Base-by-base conservation (phyloP, 1,140 invertebrate genomes). In the Solenopsis fugax region DNA sequence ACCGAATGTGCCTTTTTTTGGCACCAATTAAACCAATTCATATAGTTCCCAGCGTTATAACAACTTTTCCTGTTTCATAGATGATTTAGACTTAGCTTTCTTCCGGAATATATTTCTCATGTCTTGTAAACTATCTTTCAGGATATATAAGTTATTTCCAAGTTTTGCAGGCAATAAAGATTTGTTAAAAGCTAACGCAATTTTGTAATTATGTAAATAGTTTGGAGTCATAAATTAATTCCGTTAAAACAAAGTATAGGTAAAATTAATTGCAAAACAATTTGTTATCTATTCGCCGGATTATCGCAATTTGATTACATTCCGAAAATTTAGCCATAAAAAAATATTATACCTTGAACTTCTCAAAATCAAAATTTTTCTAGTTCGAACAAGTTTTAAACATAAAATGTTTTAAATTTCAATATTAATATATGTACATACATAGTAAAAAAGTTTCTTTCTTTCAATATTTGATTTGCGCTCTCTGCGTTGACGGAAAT, bases 211-310 rank as follows among this genome's bases (percentile, higher is more conserved):
- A 12, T 29, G 50, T 29, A 34, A 56, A 41, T 56, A 45, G 9
- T 18, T 10, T 21, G 10, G 10, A 29, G 34, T n/a, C 34, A 37
- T 13, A n/a, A 56, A 45, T 82, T 21, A 48, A 67, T 5, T 52
- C 16, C 18, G 12, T 45, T 45, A 37, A 56, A 9, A 41, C 6
- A 54, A 71, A 24, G 37, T 24, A n/a, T 7, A n/a, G n/a, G 29
- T 62, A 37, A 45, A 37, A 77, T 77, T n/a, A 65, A 78, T 7
- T 45, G 58, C 41, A 50, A 67, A 67, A 37, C 29, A 48, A 65
- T 80, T 34, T 13, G 18, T 67, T 56, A 56, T 56, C 34, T 71
- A 16, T n/a, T 45, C 6, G 2, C 10, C 18, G 34, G n/a, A 6
- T 16, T 21, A 50, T 78, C 58, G 45, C 58, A 41, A 77, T 45